Conservation (phyloP, 1,140 invertebrate species). For the Laupala kohalensis region DNA sequence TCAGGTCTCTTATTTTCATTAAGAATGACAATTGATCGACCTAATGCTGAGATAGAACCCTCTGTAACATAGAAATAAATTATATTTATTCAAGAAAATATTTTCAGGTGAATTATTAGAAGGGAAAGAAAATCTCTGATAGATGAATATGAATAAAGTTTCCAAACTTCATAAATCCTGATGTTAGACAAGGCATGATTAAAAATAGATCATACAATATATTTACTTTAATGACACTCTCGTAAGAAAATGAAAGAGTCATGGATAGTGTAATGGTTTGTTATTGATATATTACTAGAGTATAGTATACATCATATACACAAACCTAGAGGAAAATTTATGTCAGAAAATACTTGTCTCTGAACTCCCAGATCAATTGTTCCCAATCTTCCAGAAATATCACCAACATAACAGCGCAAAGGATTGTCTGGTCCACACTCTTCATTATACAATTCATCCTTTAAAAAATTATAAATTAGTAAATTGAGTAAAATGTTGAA, state of each 20-base stretch:
- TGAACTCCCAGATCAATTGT: slow-evolving; percentile 69
- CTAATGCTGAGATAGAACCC: slow-evolving; percentile 58
- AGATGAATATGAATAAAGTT: neutral
- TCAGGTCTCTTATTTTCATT: slow-evolving; percentile 54
- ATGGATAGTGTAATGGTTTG: too few relatives aligned
- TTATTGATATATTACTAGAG: too few relatives aligned
- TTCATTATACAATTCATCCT: slow-evolving; percentile 70
- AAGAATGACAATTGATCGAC: slow-evolving; percentile 74
- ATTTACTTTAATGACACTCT: too few relatives aligned
- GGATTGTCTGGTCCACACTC: slow-evolving; percentile 81
- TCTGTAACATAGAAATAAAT: slow-evolving; percentile 28
- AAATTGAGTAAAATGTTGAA: neutral
- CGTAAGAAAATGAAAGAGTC: too few relatives aligned
- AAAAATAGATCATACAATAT: too few relatives aligned
- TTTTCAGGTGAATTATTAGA: neutral
- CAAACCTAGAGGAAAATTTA: slow-evolving; percentile 67
- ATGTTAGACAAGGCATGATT: too few relatives aligned
- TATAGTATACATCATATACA: neutral
- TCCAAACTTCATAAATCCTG: too few relatives aligned
- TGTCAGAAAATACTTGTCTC: slow-evolving; percentile 66
- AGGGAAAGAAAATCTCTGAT: neutral
- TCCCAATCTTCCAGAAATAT: slow-evolving; percentile 71
- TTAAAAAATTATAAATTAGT: neutral
- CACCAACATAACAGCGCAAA: slow-evolving; percentile 83
- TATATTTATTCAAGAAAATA: neutral